Base-by-base conservation (phyloP, 1,140 invertebrate species). In the Zaprionus lachaisei region DNA sequence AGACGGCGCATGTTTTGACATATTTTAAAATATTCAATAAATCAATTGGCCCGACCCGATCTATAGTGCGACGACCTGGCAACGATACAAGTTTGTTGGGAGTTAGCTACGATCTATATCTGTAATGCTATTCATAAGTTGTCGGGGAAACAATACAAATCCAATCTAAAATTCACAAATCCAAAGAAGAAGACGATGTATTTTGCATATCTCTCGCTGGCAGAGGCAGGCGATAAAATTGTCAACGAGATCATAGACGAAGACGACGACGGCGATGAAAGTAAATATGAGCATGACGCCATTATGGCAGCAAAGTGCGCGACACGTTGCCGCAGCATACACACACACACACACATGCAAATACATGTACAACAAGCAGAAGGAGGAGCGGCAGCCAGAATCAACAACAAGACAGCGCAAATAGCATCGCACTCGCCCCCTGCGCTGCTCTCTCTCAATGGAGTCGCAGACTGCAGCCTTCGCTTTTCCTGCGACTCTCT, bases 201-300 rank as follows among this genome's bases (percentile, higher is more conserved):
- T 80, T 92, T 92, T 92, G 84, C 90, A 92, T 92, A 91, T 91
- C 81, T 82, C 38, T 47, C n/a, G 79, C 86, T 72, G 77, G 77
- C 80, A 67, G 69, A 22, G 55, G 74, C 77, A 70, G 72, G 56
- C 85, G 79, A 90, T 90, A 90, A 92, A 92, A 86, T 92, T 92
- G 90, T 92, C 90, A 92, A 90, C 85, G 72, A 90, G 90, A 81
- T 86, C 84, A 90, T 92, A 92, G 89, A 91, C 79, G 80, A 86
- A 69, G 54, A 72, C 66, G 61, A 72, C 72, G 57, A 57, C 75
- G 65, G 84, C 87, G 84, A 89, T 91, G 89, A 84, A 91, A 91
- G 85, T 90, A 90, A 90, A 90, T 90, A 82, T 83, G 85, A 90
- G 85, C 79, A 90, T 91, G 85, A 91, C 86, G 85, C 85, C 85